phyloP scores from a whole-genome alignment of 1,140 invertebrate species.

The Ceratina australensis region DNA sequence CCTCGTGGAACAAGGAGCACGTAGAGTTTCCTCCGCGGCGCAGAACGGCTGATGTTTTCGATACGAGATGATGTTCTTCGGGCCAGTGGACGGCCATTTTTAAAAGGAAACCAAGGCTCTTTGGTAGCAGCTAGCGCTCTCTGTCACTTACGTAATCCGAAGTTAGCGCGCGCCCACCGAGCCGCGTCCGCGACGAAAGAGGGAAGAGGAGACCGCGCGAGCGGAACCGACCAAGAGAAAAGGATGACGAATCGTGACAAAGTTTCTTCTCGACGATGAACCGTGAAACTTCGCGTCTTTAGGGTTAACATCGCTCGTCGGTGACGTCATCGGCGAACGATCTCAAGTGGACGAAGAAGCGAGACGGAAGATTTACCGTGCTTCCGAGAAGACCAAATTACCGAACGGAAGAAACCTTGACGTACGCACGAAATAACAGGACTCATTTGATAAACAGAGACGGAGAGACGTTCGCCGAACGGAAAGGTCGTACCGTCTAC shows the following conservation, averaged over 20 bases:
- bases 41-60: conserved; percentile 53
- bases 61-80: conserved; percentile 51
- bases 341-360: neutral
- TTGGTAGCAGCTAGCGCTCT: conserved; percentile 45
- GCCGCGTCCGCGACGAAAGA: neutral
- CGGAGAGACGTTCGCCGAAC: conserved; percentile 34
- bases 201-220: conserved; percentile 5
- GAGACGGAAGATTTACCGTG: conserved; percentile 30
- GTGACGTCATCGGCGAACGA: conserved; percentile 40
- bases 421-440: conserved; percentile 16
- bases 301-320: neutral
- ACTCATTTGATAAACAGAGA: conserved; percentile 48
- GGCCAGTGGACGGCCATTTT: conserved; percentile 65
- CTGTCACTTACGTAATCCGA: conserved; percentile 56
- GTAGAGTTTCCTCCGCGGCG: neutral
- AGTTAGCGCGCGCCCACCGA: conserved; percentile 42
- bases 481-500: conserved; percentile 12
- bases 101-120: conserved; percentile 67
- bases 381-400: conserved; percentile 26
- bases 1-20: neutral
- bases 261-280: conserved; percentile 21
- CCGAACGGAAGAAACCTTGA: conserved; percentile 27
- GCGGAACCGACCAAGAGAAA: conserved; percentile 12
- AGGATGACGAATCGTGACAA: conserved; percentile 30
- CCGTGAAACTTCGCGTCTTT: conserved; percentile 21